Evolutionary conservation across 2,888 invertebrate genomes (phyloP).

Genomic region (Bedellia somnulentella): DNA sequence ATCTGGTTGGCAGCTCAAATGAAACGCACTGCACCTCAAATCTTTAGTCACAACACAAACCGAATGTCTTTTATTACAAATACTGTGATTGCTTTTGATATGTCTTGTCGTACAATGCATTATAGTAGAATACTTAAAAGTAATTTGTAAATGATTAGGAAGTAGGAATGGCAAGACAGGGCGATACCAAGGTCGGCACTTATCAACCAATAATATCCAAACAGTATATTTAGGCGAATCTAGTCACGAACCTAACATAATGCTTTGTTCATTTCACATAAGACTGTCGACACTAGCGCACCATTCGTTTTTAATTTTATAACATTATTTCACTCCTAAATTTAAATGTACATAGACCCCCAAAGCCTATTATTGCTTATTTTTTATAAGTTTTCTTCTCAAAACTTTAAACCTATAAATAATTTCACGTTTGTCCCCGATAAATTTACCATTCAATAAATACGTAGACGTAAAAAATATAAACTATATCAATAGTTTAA

Average conservation of each 20-base stretch:
- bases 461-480: conserved; percentile 63
- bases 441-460: conserved; percentile 62
- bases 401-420: conserved; percentile 58
- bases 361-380: conserved; percentile 56
- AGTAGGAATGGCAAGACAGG: conserved; percentile 39
- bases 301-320: conserved; percentile 32
- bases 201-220: conserved; percentile 39
- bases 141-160: conserved; percentile 9
- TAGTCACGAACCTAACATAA: conserved; percentile 34
- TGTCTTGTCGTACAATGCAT: conserved; percentile 37
- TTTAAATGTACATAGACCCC: conserved; percentile 57
- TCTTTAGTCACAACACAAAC: not conserved
- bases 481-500: conserved; percentile 63
- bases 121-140: conserved; percentile 15
- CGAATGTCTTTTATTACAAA: conserved; percentile 8
- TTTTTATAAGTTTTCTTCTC: conserved; percentile 55
- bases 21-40: not conserved
- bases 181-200: conserved; percentile 32
- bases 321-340: conserved; percentile 35
- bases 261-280: no score
- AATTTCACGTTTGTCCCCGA: conserved; percentile 58
- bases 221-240: conserved; percentile 46
- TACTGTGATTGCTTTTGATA: conserved; percentile 43
- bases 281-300: conserved; percentile 50
- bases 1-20: no score